Base-by-base conservation (phyloP, 1,140 invertebrate genomes). In the Habropoda laboriosa region DNA sequence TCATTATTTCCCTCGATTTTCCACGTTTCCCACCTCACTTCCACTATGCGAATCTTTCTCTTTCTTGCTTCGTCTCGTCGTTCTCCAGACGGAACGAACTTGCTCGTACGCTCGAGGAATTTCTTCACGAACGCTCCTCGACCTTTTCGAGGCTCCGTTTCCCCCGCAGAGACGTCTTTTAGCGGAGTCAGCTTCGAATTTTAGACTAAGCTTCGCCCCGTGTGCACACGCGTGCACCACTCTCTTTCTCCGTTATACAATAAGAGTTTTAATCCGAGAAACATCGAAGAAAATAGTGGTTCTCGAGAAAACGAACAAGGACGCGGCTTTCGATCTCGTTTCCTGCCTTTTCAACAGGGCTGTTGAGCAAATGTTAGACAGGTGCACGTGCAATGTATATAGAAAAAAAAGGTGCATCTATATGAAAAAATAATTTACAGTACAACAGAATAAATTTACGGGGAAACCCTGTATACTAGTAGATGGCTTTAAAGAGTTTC, bases 141-240 rank as follows among this genome's bases (percentile, higher is more conserved):
- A 81, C 66, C 67, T 72, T 72, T 32, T 57, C 51, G 73, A 40
- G 67, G 71, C 67, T 66, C 67, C 73, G 81, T 72, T 77, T 55
- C n/a, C 21, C 30, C 27, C 58, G 73, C 47, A 66, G 53, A 82
- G 73, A 82, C 73, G 58, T 83, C 80, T 78, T 82, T 83, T 66
- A 82, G 66, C 73, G 45, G 51, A 82, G 80, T 82, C 80, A 81
- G 81, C 81, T 80, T 49, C 60, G 38, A 82, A 82, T 55, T 71
- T 76, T 47, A 47, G 64, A 66, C n/a, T 21, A 35, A 24, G 35
- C 35, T 18, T 24, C 21, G 10, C 21, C 18, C 1, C 42, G 24
- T 12, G 18, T 21, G 38, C 47, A n/a, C 24, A 45, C 53, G 35
- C 60, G 60, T 30, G 32, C 38, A 57, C 58, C 7, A 4, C 21